A percentile compares a stretch with the other conserved stretches of the same genome.
Conservation (phyloP, 2,888 invertebrate genomes). For the Amorpha juglandis region DNA sequence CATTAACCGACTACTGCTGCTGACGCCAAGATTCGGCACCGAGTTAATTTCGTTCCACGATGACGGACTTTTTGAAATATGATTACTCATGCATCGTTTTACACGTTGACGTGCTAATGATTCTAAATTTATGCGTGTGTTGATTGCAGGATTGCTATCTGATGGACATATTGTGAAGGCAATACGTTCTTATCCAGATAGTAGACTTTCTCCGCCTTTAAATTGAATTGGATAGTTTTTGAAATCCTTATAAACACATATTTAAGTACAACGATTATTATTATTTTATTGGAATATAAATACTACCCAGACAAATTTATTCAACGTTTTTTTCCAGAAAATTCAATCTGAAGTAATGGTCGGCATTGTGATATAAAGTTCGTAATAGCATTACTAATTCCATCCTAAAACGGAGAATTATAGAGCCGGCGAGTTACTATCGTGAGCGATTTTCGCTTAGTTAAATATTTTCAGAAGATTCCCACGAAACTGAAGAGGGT, state of each 20-base stretch:
- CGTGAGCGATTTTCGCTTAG: conserved; percentile 52
- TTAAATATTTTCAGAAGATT: conserved; percentile 75
- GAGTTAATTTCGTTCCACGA: conserved; percentile 51
- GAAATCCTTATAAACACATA: not conserved
- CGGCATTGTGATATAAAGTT: conserved; percentile 34
- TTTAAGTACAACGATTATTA: too few relatives aligned
- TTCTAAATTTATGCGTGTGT: conserved; percentile 25
- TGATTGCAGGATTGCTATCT: conserved; percentile 28
- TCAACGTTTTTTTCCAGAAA: not conserved
- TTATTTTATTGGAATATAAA: not conserved
- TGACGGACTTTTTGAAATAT: conserved; percentile 47
- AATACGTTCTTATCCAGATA: not conserved
- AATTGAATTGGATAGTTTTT: not conserved
- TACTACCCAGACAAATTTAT: not conserved
- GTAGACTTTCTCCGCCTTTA: too few relatives aligned
- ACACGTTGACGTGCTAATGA: conserved; percentile 25
- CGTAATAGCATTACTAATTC: conserved; percentile 42
- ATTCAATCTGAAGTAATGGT: not conserved
- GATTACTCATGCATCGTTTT: conserved; percentile 51
- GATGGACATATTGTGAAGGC: conserved; percentile 3
- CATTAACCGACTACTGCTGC: conserved; percentile 58
- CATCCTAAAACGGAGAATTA: conserved; percentile 47
- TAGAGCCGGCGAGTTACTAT: conserved; percentile 47
- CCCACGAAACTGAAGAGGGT: conserved; percentile 74
- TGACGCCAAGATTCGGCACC: conserved; percentile 51